A percentile compares a stretch with the other conserved stretches of the same genome.
phyloP scores from a whole-genome alignment of 2,888 invertebrate genomes.

The Gymnoscelis rufifasciata region DNA sequence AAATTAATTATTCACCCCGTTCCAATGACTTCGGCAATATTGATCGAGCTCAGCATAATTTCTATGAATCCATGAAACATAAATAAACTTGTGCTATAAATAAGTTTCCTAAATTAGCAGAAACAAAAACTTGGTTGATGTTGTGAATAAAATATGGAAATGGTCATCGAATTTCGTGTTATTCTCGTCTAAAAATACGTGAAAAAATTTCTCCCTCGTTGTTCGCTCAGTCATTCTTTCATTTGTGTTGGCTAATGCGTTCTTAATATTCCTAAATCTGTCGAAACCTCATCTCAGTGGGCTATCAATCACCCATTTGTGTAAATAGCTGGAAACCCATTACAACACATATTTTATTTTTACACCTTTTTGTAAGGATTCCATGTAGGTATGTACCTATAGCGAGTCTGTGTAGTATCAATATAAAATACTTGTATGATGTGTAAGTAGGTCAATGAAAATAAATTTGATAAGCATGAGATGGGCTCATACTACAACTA shows the following conservation, averaged over 20 bases:
- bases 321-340: conserved; percentile 6
- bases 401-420: too few species aligned
- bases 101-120: neutral
- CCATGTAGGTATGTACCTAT: too few species aligned
- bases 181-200: too few species aligned
- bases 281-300: conserved; percentile 18
- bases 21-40: neutral
- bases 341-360: conserved; percentile 4
- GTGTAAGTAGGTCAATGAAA: too few species aligned
- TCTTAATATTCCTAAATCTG: conserved; percentile 30
- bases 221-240: conserved; percentile 20
- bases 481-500: too few species aligned
- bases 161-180: too few species aligned
- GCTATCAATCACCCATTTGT: conserved; percentile 27
- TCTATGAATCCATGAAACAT: neutral
- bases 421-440: too few species aligned
- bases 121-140: neutral
- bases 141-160: too few species aligned
- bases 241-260: conserved; percentile 30
- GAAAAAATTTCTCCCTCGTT: conserved; percentile 13
- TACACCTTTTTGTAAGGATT: too few species aligned
- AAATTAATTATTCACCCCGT: neutral
- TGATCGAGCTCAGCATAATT: neutral
- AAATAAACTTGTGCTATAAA: neutral
- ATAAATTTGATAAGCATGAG: too few species aligned